A percentile compares a stretch with the other conserved stretches of the same genome.
phyloP scores from a whole-genome alignment of 2,113 vertebrate species.

The Petroica traversi region DNA sequence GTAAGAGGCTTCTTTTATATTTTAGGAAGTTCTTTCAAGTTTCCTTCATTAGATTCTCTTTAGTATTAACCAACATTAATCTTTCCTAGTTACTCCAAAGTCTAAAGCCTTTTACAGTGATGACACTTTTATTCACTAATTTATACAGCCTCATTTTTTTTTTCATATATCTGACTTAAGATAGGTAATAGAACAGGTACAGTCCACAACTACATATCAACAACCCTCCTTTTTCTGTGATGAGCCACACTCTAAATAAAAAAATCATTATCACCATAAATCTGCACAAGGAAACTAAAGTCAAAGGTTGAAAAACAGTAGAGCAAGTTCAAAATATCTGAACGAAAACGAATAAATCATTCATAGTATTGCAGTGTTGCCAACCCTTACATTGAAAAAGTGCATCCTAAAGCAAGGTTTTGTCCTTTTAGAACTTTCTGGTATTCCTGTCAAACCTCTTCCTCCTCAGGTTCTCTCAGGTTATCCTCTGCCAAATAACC shows the following conservation, averaged over 20 bases:
- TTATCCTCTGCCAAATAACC: neutral
- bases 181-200: neutral
- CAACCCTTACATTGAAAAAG: neutral
- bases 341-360: constrained; percentile 1
- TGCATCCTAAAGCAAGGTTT: neutral
- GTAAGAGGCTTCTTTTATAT: neutral
- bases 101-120: neutral
- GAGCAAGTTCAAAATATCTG: neutral
- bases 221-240: neutral
- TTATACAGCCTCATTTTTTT: neutral
- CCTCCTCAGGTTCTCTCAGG: neutral
- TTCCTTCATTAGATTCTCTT: neutral
- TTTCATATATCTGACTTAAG: neutral
- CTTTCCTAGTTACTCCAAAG: neutral
- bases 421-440: neutral
- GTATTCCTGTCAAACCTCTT: neutral
- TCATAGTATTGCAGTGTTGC: neutral
- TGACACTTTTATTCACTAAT: neutral
- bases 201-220: neutral
- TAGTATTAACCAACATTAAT: neutral
- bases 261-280: neutral
- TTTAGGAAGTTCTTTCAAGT: neutral
- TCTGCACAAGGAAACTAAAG: neutral
- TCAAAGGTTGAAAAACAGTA: neutral
- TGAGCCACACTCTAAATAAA: neutral